Base-by-base conservation (phyloP, 2,797 vertebrate species). In the Hylomyscus alleni region DNA sequence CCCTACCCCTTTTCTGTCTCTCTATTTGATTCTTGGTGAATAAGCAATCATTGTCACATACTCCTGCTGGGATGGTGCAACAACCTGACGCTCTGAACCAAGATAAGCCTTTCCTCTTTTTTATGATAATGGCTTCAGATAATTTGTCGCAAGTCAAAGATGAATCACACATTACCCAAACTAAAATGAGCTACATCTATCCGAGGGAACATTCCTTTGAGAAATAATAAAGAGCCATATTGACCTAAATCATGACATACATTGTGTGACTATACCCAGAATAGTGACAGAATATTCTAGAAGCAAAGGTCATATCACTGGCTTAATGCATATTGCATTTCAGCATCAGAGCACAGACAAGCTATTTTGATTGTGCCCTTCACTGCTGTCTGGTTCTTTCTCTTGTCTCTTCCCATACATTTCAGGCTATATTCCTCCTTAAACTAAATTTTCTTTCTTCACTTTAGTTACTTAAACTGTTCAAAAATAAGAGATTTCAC, bases 151-250 rank as follows among this genome's bases (percentile, higher is more conserved):
- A 54, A 40, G 76, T 34, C 24, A 65, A 75, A 77, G 9, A 26
- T 77, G 56, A n/a, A 2, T 15, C 11, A 3, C 13, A 44, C n/a
- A n/a, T 37, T 22, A 3, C 29, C 29, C 58, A 52, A 22, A 73
- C 13, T 58, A 67, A 72, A 73, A 52, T 5, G 4, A 76, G 19
- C 6, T 50, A 0, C 1, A 5, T 19, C 17, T 37, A 10, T 0
- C 6, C 17, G 13, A 1, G 7, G n/a, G 11, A 10, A 29, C 0
- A 0, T n/a, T 9, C 22, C 40, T 8, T 54, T 54, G 40, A 34
- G 4, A 3, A 77, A 54, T 26, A 56, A 2, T 9, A 37, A 29
- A 56, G 31, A 50, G 15, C 11, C 20, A 34, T 31, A 31, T 17
- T 47, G 29, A 44, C 0, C 4, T 58, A 12, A 47, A 10, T 2